Evolutionary conservation across 2,888 invertebrate genomes (phyloP), one percentile per base, ranked within the genome.

Genomic region (Drosophila tanythrix): DNA sequence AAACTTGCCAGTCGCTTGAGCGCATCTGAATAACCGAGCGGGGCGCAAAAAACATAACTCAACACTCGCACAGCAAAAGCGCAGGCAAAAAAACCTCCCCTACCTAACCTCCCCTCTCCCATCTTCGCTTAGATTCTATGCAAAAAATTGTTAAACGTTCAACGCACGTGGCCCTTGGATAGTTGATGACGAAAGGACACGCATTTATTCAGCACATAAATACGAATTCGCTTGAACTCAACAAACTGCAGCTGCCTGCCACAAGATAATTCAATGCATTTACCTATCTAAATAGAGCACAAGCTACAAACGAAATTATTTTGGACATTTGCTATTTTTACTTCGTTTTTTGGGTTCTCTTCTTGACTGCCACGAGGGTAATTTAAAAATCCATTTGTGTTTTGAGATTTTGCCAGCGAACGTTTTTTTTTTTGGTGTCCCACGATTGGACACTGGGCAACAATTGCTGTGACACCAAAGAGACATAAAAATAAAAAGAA

Each of bases 371-470:
- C 86, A 82, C 86, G 74, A 85, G 87, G 87, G 90, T 87, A 87
- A 87, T 87, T 87, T 87, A 89, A 87, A 87, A 89, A 87, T 89
- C 88, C 87, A 87, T 87, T 87, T 87, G 87, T 89, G 86, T 81
- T 87, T 87, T 89, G 90, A 88, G 90, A 88, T 89, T 87, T 89
- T 70, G 74, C 70, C 69, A 74, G 68, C 69, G 57, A 58, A 27
- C 31, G 62, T 5, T 74, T 56, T 46, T 36, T 27, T 27, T 46
- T 56, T 50, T 36, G 35, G 21, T 60, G 62, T 63, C 56, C 68
- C 55, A 51, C 53, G 60, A 58, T 74, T 62, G 76, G 67, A 48
- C 73, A 76, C 81, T 70, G 84, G 83, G 73, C 85, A 89, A 82
- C 88, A 86, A 89, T 87, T 86, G 88, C 62, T 82, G 82, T 66